Evolutionary conservation across 2,113 vertebrate genomes (phyloP), one percentile per base, ranked within the genome.

Genomic region (Oryzias curvinotus): DNA sequence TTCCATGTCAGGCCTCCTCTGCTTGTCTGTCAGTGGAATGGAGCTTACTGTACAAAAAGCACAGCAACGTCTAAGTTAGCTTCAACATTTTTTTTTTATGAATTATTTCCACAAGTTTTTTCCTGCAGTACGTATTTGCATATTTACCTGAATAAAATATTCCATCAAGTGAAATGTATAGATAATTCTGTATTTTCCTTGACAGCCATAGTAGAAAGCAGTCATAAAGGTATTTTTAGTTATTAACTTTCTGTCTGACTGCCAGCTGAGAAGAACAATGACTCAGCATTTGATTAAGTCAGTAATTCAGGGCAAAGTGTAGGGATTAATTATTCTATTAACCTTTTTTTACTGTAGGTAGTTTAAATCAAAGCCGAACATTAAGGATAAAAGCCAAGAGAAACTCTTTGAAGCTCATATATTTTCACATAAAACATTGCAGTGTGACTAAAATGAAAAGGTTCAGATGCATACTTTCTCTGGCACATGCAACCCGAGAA

Each of bases 281-380:
- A 80, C 61, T 78, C 71, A 65, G 79, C 66, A 57, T 65, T 81
- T 70, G 60, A 86, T 73, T 42, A 76, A 84, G 66, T 79, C 62
- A 57, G 59, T 86, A 86, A 83, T 83, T 84, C 70, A 63, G 81
- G 76, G 64, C 63, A 85, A 68, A 79, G 77, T 75, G 81, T 71
- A 79, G 84, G 65, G 63, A 82, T 78, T 70, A 72, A 68, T 52
- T 67, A 78, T 84, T 84, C 67, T 82, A 82, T 85, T 84, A 86
- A 85, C 77, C 68, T 47, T 56, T 28, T 51, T 73, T 36, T 36
- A 68, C 63, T 75, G 28, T 49, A n/a, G 52, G 58, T 36, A 71
- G 52, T 62, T 71, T 67, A 62, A 41, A 64, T 70, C 18, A n/a
- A 57, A 54, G 61, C 15, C 57, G 61, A 47, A 70, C 56, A 6